A percentile compares a stretch with the other conserved stretches of the same genome.
These are phyloP conservation scores for Gymnobelideus leadbeateri DNA, from an alignment of 2,113 vertebrate species.

Conservation along the genomic window DNA sequence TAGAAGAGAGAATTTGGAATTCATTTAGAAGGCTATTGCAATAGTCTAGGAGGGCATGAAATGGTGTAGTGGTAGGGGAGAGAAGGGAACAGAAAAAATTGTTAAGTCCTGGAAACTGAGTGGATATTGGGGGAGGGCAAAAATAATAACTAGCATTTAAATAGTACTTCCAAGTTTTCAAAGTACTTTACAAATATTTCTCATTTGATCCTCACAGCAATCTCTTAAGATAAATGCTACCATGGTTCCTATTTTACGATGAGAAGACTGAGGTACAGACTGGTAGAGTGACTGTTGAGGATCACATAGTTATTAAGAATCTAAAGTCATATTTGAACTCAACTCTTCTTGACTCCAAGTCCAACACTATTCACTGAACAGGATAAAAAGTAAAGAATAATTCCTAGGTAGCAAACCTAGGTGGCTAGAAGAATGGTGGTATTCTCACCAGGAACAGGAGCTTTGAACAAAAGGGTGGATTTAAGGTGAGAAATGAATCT, in stretches of 20 bases:
- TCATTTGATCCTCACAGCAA: not conserved
- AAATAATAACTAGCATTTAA: not conserved
- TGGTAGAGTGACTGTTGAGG: not conserved
- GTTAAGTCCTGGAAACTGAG: not conserved
- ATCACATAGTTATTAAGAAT: not conserved
- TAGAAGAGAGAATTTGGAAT: not conserved
- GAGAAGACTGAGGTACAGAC: not conserved
- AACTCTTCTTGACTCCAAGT: not conserved
- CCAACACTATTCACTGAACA: not conserved
- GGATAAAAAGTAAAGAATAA: not conserved
- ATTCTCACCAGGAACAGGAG: not conserved
- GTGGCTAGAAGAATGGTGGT: no score
- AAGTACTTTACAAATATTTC: not conserved
- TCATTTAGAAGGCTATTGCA: not conserved
- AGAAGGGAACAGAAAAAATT: not conserved
- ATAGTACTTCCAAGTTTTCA: not conserved
- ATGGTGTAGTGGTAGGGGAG: not conserved
- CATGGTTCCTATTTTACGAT: not conserved
- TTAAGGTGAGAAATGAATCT: not conserved
- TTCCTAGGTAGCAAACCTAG: not conserved
- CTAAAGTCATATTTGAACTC: not conserved
- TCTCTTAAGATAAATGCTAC: not conserved
- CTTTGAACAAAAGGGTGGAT: not conserved
- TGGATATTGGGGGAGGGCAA: not conserved
- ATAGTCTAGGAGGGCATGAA: not conserved